phyloP scores from a whole-genome alignment of 2,113 vertebrate genomes.

The Chionomys nivalis region DNA sequence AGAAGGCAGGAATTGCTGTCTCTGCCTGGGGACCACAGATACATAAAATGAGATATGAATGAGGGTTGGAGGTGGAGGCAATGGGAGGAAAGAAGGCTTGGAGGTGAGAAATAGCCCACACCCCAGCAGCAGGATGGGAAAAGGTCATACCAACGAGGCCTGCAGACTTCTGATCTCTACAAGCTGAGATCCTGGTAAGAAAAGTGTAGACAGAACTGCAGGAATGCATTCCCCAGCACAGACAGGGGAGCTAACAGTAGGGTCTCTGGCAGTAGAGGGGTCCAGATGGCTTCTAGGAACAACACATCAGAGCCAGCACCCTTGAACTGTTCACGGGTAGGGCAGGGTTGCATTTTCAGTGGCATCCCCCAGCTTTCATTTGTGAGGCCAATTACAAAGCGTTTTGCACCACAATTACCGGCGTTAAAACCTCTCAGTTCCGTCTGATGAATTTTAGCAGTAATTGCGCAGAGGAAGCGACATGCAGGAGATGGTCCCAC shows the following conservation, averaged over 20 bases:
- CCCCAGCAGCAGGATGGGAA: neutral
- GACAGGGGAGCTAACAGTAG: neutral
- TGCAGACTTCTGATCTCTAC: neutral
- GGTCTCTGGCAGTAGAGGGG: neutral
- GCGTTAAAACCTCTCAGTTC: constrained; percentile 88
- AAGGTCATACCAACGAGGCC: neutral
- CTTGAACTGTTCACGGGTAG: constrained; percentile 80
- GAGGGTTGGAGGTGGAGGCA: neutral
- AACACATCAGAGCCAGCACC: constrained; percentile 78
- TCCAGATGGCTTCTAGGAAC: constrained; percentile 45
- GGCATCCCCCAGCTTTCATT: constrained; percentile 86
- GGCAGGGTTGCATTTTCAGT: constrained; percentile 84
- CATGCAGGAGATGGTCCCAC: constrained; percentile 84
- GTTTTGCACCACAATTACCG: constrained; percentile 88
- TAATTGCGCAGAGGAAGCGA: constrained; percentile 89
- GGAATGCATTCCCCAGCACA: fast-evolving
- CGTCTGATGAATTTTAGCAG: constrained; percentile 90
- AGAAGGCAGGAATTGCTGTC: neutral
- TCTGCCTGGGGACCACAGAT: neutral
- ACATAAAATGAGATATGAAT: neutral
- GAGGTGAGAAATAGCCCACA: neutral
- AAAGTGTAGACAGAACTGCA: neutral
- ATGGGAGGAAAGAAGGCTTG: neutral
- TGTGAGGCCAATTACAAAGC: constrained; percentile 89
- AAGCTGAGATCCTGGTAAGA: neutral